Conservation (phyloP, 2,113 vertebrate genomes). For the Oryzias melastigma region DNA sequence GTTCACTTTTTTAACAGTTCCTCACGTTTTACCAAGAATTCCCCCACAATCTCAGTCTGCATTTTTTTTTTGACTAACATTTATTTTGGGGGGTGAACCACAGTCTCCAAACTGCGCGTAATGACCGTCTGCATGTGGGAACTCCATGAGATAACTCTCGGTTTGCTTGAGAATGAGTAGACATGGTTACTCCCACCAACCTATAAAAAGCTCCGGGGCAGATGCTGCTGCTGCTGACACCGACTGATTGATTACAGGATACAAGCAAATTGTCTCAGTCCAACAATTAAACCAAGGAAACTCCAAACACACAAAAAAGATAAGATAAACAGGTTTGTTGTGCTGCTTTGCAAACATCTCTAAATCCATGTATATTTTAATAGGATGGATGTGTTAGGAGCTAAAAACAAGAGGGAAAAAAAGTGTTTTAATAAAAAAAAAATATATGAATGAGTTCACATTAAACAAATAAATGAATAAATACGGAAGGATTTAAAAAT, state of each 20-base stretch:
- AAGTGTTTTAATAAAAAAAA: no score
- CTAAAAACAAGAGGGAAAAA: no score
- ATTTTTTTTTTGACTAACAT: no score
- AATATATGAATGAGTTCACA: no score
- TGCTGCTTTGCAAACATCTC: no score
- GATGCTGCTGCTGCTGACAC: slow-evolving; percentile 12
- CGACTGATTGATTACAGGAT: slow-evolving; percentile 9
- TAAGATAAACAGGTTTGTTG: neutral
- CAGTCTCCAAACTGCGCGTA: no score
- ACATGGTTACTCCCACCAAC: slow-evolving; percentile 7
- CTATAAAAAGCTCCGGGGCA: slow-evolving; percentile 9
- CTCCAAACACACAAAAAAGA: neutral
- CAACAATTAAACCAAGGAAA: neutral
- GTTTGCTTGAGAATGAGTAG: slow-evolving; percentile 2
- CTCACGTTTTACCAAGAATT: neutral
- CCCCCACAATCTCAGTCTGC: slow-evolving; percentile 32
- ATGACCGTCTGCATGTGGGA: neutral
- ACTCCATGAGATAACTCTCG: neutral
- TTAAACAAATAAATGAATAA: neutral
- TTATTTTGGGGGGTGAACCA: no score
- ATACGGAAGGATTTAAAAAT: neutral
- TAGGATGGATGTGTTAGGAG: no score
- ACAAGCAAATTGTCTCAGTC: neutral
- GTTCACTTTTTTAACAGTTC: neutral
- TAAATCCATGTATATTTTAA: no score